Evolutionary conservation across 2,888 invertebrate species (phyloP).

Genomic region (Drosophila borborema): DNA sequence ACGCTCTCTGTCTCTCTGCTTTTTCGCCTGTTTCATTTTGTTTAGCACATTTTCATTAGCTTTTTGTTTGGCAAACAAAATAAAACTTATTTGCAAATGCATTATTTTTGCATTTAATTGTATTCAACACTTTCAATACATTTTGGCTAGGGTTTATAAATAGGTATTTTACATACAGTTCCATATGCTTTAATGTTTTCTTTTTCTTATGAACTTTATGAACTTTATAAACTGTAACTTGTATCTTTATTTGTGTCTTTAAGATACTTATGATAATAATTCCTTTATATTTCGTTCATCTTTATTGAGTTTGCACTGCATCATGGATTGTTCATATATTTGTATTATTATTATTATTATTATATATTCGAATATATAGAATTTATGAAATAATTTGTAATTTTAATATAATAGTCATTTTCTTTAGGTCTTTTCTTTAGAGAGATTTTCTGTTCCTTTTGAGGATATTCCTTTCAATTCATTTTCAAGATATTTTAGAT

Average conservation of each 20-base stretch:
- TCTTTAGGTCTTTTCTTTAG: background rate
- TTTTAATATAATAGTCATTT: background rate
- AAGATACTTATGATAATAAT: background rate
- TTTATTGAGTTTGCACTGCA: too few relatives aligned
- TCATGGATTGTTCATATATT: background rate
- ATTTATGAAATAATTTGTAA: background rate
- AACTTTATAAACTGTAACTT: background rate
- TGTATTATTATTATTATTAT: too few relatives aligned
- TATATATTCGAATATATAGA: background rate
- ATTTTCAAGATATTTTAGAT: background rate
- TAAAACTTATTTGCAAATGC: slow-evolving; percentile 9
- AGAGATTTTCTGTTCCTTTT: background rate
- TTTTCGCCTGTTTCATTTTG: slow-evolving; percentile 34
- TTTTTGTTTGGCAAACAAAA: slow-evolving; percentile 23
- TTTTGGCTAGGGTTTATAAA: background rate
- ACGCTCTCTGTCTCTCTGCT: slow-evolving; percentile 1
- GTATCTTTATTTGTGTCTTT: background rate
- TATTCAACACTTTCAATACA: slow-evolving; percentile 2
- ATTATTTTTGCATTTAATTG: background rate
- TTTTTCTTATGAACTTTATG: background rate
- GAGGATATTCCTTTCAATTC: too few relatives aligned
- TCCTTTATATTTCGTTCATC: background rate
- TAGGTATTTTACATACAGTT: background rate
- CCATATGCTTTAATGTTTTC: background rate
- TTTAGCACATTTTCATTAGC: slow-evolving; percentile 30